Base-by-base conservation (phyloP, 2,797 vertebrate genomes). In the Pitangus sulphuratus region DNA sequence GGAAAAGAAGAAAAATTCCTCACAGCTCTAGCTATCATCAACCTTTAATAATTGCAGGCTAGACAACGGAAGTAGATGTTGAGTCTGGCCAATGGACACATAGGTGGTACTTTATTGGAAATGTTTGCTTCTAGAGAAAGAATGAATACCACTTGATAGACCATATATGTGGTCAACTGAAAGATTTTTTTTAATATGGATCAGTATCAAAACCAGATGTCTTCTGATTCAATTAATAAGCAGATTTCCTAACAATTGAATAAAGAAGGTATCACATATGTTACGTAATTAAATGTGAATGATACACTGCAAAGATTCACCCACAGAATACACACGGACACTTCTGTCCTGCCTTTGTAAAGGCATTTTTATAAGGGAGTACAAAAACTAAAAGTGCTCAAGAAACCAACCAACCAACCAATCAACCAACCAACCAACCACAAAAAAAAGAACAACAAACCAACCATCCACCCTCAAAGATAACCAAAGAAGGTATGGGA, bases 131-230 rank as follows among this genome's bases (percentile, higher is more conserved):
- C 31, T 39, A 78, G 24, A 78, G 70, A 84, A 61, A 8, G 50
- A 90, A 89, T 48, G 56, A 82, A 53, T 45, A 75, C 13, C 44
- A 72, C 45, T 81, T 71, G 69, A 84, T 44, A 83, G 24, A 81
- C 22, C 31, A 66, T 10, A 12, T 56, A 77, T 15, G 18, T 26
- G 57, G n/a, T 72, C 70, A 94, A 37, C 4, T 15, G 2, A 26
- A 66, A 60, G 15, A 61, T 37, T 72, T 85, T 71, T 66, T 76
- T 5, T 39, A 71, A 75, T 22, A 69, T 28, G 42, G 69, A 91
- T 71, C 57, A 54, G 21, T 50, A 75, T 68, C 20, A 68, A 91
- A 95, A 61, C 0, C 76, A 85, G 75, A 62, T 77, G 89, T 77
- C 15, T 60, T 62, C 57, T 84, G 40, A 85, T 42, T 72, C 25